Conservation (phyloP, 2,888 invertebrate genomes). For the Tenthredo mesomela region DNA sequence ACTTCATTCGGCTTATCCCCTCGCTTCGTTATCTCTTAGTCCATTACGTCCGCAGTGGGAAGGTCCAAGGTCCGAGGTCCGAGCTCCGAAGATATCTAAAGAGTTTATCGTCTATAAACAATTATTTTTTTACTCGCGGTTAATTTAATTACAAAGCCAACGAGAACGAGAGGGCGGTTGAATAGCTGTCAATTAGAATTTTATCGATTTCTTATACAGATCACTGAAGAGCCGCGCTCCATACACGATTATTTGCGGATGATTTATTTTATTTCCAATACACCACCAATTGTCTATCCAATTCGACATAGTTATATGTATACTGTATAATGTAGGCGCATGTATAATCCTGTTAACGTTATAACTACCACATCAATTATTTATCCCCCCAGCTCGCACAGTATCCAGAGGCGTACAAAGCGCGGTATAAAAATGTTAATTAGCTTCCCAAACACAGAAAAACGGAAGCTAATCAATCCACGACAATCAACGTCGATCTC, state of each 20-base stretch:
- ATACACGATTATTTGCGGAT: background rate
- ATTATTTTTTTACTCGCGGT: conserved; percentile 56
- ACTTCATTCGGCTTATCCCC: conserved; percentile 23
- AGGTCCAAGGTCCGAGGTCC: background rate
- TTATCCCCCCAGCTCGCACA: background rate
- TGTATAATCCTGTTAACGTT: background rate
- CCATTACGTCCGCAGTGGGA: conserved; percentile 36
- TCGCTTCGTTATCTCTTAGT: conserved; percentile 31
- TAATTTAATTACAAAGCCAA: conserved; percentile 57
- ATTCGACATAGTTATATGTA: background rate
- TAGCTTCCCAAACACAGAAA: conserved; percentile 10
- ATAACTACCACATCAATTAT: background rate
- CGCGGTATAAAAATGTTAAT: background rate
- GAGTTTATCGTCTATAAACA: conserved; percentile 59
- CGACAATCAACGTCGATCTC: conserved; percentile 8
- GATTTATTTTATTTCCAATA: background rate
- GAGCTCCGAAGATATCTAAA: background rate
- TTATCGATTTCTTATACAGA: conserved; percentile 27
- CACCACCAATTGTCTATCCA: background rate
- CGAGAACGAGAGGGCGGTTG: conserved; percentile 27
- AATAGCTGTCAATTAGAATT: conserved; percentile 58
- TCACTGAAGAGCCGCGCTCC: background rate
- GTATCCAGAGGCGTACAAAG: background rate
- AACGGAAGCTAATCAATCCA: conserved; percentile 25
- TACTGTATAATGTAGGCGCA: background rate